These are phyloP conservation scores for Erythrocercus mccallii DNA, from an alignment of 2,113 vertebrate species.

Conservation along the genomic window DNA sequence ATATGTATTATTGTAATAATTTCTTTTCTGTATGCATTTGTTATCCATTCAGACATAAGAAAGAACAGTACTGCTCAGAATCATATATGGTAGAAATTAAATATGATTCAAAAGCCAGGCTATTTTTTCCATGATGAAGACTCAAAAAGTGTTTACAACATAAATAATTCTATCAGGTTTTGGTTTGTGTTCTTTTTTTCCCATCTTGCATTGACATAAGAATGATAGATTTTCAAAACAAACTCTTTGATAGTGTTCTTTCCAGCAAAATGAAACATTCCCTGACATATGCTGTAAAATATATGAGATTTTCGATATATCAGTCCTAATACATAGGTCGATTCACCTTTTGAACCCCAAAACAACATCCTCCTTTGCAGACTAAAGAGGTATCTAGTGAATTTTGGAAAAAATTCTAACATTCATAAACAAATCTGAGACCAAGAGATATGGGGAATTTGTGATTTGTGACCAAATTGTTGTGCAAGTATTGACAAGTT, in stretches of 20 bases:
- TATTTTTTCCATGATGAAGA: not conserved
- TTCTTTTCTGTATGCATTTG: not conserved
- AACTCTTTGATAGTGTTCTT: not conserved
- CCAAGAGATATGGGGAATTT: not conserved
- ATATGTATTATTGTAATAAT: not conserved
- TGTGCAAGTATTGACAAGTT: not conserved
- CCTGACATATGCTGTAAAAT: not conserved
- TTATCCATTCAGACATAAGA: not conserved
- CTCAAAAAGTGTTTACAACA: not conserved
- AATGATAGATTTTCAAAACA: not conserved
- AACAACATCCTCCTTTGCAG: not conserved
- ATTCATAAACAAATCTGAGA: not conserved
- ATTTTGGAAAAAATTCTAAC: not conserved
- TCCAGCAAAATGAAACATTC: not conserved
- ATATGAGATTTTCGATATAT: not conserved
- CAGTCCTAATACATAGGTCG: accelerated
- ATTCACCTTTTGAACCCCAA: not conserved
- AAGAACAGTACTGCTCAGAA: not conserved
- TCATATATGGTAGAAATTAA: not conserved
- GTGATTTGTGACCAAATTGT: not conserved
- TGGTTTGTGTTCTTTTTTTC: not conserved
- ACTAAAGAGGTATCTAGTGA: not conserved
- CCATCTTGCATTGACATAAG: not conserved
- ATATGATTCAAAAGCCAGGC: not conserved
- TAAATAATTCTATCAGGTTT: not conserved